Evolutionary conservation across 2,113 vertebrate species (phyloP), one percentile per base, ranked within the genome.

Genomic region (Heptranchias perlo): DNA sequence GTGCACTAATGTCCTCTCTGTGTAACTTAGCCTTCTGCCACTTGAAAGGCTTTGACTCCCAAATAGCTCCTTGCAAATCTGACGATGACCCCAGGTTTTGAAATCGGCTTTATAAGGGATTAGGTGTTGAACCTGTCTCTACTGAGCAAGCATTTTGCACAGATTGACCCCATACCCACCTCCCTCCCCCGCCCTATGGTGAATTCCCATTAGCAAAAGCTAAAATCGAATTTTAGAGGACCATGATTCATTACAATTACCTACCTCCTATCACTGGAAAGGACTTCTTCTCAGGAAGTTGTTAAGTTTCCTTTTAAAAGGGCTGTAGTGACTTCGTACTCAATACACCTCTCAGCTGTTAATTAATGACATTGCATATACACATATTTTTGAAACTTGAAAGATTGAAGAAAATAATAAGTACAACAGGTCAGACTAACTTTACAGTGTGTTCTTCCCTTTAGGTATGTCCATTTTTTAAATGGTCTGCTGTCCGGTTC

Each of bases 401-500:
- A 94, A 94, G 62, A 94, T 94, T 94, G 31, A 67, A 94, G 28
- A 47, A 94, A 67, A 58, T 65, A 67, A 47, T 18, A 35, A 49
- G 35, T 49, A 31, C 3, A 58, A 67, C 44, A 28, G 44, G 47
- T 73, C 44, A 69, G 47, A 31, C 39, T 95, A 52, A 95, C 64
- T 35, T 62, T 89, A 3, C 0, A 96, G 93, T 96, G 93, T 96
- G 13, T 96, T 92, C 96, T 62, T 97, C 0, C 39, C 96, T 31
- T 95, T 97, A 99, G 99, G 96, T 99, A 99, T 0, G 98, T 99
- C 73, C 98, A 98, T 96, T 99, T 99, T 96, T 98, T 99, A 96
- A 99, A 98, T 96, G 99, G 98, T 89, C 98, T 99, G 61, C 97
- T 99, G 0, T 99, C 98, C 0, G 98, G 99, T 52, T 98, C 98